Base-by-base conservation (phyloP, 1,140 invertebrate species). In the Heterodera schachtii region DNA sequence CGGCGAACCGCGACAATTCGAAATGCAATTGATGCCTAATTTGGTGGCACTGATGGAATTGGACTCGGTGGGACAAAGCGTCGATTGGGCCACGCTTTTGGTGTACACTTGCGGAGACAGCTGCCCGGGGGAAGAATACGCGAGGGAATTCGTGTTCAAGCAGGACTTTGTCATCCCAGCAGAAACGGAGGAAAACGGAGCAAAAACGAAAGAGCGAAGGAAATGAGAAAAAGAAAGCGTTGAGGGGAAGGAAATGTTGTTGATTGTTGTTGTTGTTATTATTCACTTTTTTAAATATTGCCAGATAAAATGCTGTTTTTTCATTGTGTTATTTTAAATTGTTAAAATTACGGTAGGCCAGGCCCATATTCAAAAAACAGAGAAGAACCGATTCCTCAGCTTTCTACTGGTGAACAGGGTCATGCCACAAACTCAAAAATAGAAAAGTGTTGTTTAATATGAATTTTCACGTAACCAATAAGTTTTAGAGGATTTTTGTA, bases 41-140 rank as follows among this genome's bases (percentile, higher is more conserved):
- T 90, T 97, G 71, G 90, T 98, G 43, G 92, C 93, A 84, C 90
- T 95, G 1, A 83, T 91, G 64, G 92, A 93, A 78, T 92, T 94
- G 75, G 93, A 94, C 78, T 91, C 92, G 81, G 89, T 93, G 71
- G 90, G 93, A n/a, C 92, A 93, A 21, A 82, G 81, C 64, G 91
- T 98, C 49, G 96, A 98, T 90, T 98, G 95, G 95, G 96, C 95
- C 60, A 93, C 95, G 57, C 88, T 98, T 73, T 92, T 93, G 71
- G 90, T 98, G 16, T 98, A 94, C 87, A 96, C 95, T 0, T 98
- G 80, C 90, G 91, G 92, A 88, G 92, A 92, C 41, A 95, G 93
- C 90, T 98, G 96, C 90, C 86, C 89, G 66, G 89, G 91, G 75
- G 91, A 90, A n/a, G 91, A 91, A 44, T 95, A 95, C 89, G 92